These are phyloP conservation scores for Phocides pigmalion DNA, from an alignment of 1,140 invertebrate species.

Conservation along the genomic window DNA sequence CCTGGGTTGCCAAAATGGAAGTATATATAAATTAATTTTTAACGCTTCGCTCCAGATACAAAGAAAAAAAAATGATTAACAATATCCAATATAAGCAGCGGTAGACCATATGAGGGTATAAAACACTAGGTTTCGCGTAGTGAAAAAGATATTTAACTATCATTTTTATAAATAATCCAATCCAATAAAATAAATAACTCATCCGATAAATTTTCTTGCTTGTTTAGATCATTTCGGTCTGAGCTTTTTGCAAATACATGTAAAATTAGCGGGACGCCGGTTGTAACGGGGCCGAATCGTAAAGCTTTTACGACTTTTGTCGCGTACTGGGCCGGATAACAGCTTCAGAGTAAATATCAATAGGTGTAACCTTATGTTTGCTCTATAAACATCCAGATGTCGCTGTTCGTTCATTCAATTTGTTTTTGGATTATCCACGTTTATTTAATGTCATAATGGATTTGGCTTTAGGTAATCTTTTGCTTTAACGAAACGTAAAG, in stretches of 20 bases:
- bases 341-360: constrained; percentile 18
- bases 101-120: too few relatives aligned
- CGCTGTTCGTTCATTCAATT: neutral
- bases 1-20: too few relatives aligned
- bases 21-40: too few relatives aligned
- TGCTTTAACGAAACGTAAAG: neutral
- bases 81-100: too few relatives aligned
- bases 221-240: neutral
- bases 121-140: too few relatives aligned
- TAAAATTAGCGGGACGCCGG: constrained; percentile 3
- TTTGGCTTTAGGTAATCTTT: neutral
- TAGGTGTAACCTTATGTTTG: constrained; percentile 6
- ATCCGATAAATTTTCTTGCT: neutral
- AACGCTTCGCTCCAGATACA: too few relatives aligned
- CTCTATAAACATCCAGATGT: neutral
- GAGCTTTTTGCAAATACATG: neutral
- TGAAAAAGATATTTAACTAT: too few relatives aligned
- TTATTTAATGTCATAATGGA: constrained; percentile 4
- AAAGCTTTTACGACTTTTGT: constrained; percentile 18
- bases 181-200: too few relatives aligned
- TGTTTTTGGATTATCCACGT: constrained; percentile 11
- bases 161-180: too few relatives aligned
- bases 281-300: neutral
- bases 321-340: constrained; percentile 2
- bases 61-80: too few relatives aligned